Evolutionary conservation across 2,113 vertebrate genomes (phyloP).

Genomic region (Talpa occidentalis): DNA sequence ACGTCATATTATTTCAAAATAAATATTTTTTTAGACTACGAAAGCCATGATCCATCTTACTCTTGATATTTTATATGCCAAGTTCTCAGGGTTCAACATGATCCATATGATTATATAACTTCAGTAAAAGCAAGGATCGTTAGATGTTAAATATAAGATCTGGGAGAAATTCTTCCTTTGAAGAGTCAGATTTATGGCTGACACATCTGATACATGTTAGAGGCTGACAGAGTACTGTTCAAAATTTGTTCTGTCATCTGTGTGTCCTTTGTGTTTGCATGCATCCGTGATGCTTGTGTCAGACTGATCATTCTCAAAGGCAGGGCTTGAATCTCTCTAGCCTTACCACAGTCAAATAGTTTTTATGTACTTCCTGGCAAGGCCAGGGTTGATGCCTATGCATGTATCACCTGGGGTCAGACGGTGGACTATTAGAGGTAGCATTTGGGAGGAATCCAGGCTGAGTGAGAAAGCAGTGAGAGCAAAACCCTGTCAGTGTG

Average conservation of each 20-base stretch:
- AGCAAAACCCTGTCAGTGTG: background rate
- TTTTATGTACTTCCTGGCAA: constrained; percentile 47
- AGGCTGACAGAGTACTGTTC: constrained; percentile 26
- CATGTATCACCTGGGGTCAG: background rate
- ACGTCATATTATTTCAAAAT: constrained; percentile 57
- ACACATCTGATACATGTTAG: background rate
- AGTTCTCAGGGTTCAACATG: background rate
- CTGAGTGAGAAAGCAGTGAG: background rate
- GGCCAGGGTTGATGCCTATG: background rate
- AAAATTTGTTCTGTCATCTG: constrained; percentile 49
- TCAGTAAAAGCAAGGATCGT: background rate
- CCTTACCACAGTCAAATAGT: constrained; percentile 4
- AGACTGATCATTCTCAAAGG: constrained; percentile 35
- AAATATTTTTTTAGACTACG: constrained; percentile 26
- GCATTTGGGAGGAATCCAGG: background rate
- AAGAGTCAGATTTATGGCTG: background rate
- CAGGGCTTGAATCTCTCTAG: constrained; percentile 6
- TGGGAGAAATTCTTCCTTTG: background rate
- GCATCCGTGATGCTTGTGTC: constrained; percentile 28
- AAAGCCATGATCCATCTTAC: background rate
- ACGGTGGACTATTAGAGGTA: background rate
- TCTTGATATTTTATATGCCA: background rate
- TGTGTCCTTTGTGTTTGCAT: constrained; percentile 65
- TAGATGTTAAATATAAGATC: background rate
- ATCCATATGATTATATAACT: constrained; percentile 5